Evolutionary conservation across 1,140 invertebrate species (phyloP).

Genomic region (Drosophila ogumai): DNA sequence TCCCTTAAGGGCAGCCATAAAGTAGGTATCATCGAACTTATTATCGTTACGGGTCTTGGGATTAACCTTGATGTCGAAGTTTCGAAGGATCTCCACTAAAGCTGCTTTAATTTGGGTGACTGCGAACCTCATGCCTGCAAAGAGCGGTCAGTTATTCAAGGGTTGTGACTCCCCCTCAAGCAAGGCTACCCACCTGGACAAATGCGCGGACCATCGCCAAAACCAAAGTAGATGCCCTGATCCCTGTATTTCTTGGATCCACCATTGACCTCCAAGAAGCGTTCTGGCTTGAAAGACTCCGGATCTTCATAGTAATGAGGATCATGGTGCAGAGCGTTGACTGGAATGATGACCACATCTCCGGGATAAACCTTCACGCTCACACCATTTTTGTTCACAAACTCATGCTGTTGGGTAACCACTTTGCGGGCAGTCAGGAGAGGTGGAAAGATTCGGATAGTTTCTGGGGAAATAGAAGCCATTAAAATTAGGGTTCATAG

Average conservation of each 20-base stretch:
- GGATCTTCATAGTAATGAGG: conserved; percentile 88
- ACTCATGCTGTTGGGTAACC: conserved; percentile 41
- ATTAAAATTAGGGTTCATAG: neutral
- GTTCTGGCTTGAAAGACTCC: conserved; percentile 88
- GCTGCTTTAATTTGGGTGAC: conserved; percentile 67
- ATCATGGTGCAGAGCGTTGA: conserved; percentile 87
- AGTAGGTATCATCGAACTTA: conserved; percentile 56
- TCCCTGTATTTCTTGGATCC: conserved; percentile 80
- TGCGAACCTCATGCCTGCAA: conserved; percentile 67
- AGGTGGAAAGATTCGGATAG: conserved; percentile 57
- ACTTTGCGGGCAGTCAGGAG: conserved; percentile 38
- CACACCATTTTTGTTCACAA: conserved; percentile 56
- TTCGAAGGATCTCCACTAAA: conserved; percentile 57
- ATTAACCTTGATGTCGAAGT: conserved; percentile 63
- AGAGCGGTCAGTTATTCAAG: neutral
- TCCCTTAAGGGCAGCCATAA: conserved; percentile 56
- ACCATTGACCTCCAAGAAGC: conserved; percentile 86
- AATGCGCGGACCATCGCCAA: conserved; percentile 86
- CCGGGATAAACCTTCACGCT: conserved; percentile 77
- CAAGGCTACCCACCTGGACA: conserved; percentile 86
- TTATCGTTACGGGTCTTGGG: conserved; percentile 60
- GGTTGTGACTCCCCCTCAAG: neutral
- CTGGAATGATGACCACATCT: conserved; percentile 86
- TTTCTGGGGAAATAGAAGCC: conserved; percentile 27
- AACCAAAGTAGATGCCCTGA: conserved; percentile 87